Base-by-base conservation (phyloP, 92 coral and sea anemone genomes). In the Heteractis magnifica region DNA sequence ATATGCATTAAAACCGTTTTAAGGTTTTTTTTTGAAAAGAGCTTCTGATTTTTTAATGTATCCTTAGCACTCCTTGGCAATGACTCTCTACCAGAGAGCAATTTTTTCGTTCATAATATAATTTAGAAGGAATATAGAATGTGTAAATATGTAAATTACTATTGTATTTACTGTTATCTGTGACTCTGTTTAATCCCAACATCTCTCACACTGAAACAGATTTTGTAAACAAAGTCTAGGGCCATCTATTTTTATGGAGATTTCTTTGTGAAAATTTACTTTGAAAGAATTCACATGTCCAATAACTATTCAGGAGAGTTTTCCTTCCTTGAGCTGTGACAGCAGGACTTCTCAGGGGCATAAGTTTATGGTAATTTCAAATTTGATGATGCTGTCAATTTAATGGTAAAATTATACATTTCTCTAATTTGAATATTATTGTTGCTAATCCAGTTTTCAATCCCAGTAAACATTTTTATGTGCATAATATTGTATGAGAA, bases 1-100 rank as follows among this genome's bases (percentile, higher is more conserved):
- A 81, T 68, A 81, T 81, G 84, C 84, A 81, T 81, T 62, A 70
- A 81, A 70, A 81, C 84, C 65, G 84, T 81, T 81, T 62, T 62
- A 0, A 18, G 12, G n/a, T 62, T 23, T 62, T 0, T 62, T 62
- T 62, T 5, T 3, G 6, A 62, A 18, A 62, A 23, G 4, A 3
- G 9, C 70, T 62, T 62, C 20, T 6, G 70, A 58, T 62, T 23
- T 62, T 23, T 62, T 62, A 62, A 62, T 62, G 18, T 4, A 4
- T n/a, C 44, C 44, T 34, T 34, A 34, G 44, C 3, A 34, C 44
- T 34, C 44, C 12, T 62, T 62, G 6, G 5, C 10, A n/a, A 62
- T 62, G 20, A 4, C 21, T 62, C 6, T 6, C 20, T 0, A 5
- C 23, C 70, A 18, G 23, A 10, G 70, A 18, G 20, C 18, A 62